phyloP scores from a whole-genome alignment of 2,888 invertebrate species.

The Brachycybe producta region DNA sequence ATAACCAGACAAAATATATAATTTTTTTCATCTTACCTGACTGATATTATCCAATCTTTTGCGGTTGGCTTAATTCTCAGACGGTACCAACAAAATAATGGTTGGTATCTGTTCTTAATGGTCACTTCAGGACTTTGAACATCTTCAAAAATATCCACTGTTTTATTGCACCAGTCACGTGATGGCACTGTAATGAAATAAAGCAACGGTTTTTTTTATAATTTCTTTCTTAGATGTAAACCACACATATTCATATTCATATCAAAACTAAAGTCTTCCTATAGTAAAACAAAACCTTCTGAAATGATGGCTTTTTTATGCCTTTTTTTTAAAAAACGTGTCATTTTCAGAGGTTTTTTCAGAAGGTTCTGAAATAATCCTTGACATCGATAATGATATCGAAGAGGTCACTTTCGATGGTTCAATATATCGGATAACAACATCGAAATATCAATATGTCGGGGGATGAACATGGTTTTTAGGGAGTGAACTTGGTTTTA shows the following conservation, averaged over 20 bases:
- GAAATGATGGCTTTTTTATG: no score
- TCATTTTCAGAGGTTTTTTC: no score
- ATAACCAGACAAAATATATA: background rate
- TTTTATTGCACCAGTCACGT: constrained; percentile 83
- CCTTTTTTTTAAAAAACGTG: no score
- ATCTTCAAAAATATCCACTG: constrained; percentile 84
- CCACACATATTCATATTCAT: background rate
- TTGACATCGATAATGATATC: no score
- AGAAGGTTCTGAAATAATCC: no score
- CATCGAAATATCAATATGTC: no score
- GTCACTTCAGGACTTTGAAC: constrained; percentile 77
- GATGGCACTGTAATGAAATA: constrained; percentile 41
- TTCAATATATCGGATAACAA: no score
- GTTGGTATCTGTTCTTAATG: constrained; percentile 64
- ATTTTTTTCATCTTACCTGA: constrained; percentile 15
- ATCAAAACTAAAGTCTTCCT: no score
- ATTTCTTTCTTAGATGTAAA: background rate
- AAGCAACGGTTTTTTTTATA: background rate
- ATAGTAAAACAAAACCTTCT: no score
- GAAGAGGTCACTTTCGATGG: no score
- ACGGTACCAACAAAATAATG: constrained; percentile 78
- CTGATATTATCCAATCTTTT: constrained; percentile 66
- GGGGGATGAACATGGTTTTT: no score
- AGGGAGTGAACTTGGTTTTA: no score
- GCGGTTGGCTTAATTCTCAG: constrained; percentile 77